A percentile compares a stretch with the other conserved stretches of the same genome.
Evolutionary conservation across 2,888 invertebrate genomes (phyloP).

Genomic region (Drosophila macrospina): DNA sequence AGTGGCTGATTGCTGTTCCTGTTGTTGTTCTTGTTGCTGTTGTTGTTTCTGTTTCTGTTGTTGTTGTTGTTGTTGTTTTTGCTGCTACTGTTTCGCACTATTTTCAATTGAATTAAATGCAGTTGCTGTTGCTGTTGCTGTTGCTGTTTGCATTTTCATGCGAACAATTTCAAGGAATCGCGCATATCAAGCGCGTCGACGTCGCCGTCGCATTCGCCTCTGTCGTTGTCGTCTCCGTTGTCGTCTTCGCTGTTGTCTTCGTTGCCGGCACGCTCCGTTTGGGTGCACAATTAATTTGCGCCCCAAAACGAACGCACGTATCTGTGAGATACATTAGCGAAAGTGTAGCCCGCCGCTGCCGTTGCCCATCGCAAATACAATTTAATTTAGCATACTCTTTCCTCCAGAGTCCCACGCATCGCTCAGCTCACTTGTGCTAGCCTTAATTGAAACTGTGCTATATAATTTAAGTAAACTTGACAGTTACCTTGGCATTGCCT

Average conservation of each 20-base stretch:
- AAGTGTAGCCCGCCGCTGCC: slow-evolving; percentile 68
- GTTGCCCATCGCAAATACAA: slow-evolving; percentile 68
- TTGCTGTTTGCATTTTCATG: slow-evolving; percentile 74
- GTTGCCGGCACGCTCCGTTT: slow-evolving; percentile 84
- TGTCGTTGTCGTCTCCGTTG: background rate
- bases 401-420: background rate
- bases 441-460: too few relatives aligned
- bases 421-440: background rate
- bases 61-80: background rate
- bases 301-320: slow-evolving; percentile 76
- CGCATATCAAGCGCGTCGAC: slow-evolving; percentile 84
- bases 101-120: slow-evolving; percentile 81
- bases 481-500: too few relatives aligned
- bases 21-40: slow-evolving; percentile 42
- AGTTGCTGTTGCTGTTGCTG: slow-evolving; percentile 41
- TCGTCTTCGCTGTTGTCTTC: slow-evolving; percentile 16
- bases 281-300: slow-evolving; percentile 84
- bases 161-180: slow-evolving; percentile 85
- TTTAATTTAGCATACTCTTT: slow-evolving; percentile 73
- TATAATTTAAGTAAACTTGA: too few relatives aligned
- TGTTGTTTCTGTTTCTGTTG: slow-evolving; percentile 27
- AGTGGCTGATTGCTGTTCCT: slow-evolving; percentile 51
- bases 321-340: slow-evolving; percentile 79
- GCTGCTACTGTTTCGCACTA: slow-evolving; percentile 75
- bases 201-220: slow-evolving; percentile 64